phyloP scores from a whole-genome alignment of 2,113 vertebrate genomes.

The Pogona vitticeps region DNA sequence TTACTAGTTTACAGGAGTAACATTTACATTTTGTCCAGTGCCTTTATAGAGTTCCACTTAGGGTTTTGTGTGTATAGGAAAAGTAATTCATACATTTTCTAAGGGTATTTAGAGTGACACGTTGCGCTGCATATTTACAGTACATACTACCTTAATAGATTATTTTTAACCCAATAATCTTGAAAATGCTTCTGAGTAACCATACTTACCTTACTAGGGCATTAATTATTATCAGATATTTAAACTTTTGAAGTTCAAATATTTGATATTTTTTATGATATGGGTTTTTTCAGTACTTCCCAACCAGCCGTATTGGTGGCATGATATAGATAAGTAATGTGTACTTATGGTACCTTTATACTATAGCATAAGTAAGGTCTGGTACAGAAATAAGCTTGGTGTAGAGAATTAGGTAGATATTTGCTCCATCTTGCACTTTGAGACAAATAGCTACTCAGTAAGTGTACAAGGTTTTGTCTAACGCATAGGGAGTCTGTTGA shows the following conservation, averaged over 20 bases:
- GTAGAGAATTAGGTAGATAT: background rate
- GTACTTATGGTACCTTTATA: background rate
- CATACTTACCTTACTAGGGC: background rate
- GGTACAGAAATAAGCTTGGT: background rate
- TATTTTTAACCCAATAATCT: background rate
- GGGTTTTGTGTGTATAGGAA: too few species aligned
- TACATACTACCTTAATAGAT: background rate
- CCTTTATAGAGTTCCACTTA: too few species aligned
- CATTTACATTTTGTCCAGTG: too few species aligned
- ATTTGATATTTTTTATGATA: background rate
- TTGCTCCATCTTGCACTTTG: background rate
- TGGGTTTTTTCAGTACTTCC: background rate
- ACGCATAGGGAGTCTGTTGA: background rate
- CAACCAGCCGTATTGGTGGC: background rate
- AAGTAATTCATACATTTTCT: background rate
- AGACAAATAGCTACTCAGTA: background rate
- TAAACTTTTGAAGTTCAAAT: too few species aligned
- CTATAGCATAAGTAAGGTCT: too few species aligned
- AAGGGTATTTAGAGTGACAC: background rate
- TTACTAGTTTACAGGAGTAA: too few species aligned
- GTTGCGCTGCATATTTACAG: background rate
- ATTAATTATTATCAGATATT: background rate
- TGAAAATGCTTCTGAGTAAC: background rate
- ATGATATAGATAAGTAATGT: background rate
- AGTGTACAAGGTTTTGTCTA: background rate